Evolutionary conservation across 2,888 invertebrate genomes (phyloP).

Genomic region (Gnatocerus cornutus): DNA sequence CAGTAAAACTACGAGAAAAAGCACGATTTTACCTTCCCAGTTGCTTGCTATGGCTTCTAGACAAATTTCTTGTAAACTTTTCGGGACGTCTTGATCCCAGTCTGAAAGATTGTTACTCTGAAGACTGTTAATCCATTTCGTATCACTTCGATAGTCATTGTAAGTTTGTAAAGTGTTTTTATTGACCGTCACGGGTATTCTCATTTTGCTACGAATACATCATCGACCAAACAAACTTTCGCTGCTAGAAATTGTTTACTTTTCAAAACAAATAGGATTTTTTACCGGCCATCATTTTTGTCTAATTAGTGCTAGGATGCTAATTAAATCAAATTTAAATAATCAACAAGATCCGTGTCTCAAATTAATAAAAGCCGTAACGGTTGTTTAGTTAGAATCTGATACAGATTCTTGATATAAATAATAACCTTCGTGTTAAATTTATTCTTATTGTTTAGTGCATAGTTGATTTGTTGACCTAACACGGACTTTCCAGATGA

Average conservation of each 20-base stretch:
- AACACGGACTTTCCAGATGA: slow-evolving; percentile 49
- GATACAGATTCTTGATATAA: slow-evolving; percentile 27
- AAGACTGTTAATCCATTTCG: slow-evolving; percentile 35
- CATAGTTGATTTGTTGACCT: slow-evolving; percentile 46
- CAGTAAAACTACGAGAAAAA: background rate
- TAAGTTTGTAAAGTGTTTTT: slow-evolving; percentile 60
- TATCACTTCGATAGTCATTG: slow-evolving; percentile 47
- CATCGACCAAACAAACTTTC: slow-evolving; percentile 38
- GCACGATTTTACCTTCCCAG: slow-evolving; percentile 58
- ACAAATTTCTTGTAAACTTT: slow-evolving; percentile 59
- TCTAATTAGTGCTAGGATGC: slow-evolving; percentile 22
- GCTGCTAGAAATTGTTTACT: background rate
- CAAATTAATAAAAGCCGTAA: background rate
- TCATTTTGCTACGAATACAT: slow-evolving; percentile 52
- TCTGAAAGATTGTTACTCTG: slow-evolving; percentile 56
- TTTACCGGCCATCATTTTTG: slow-evolving; percentile 17
- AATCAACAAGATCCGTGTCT: slow-evolving; percentile 33
- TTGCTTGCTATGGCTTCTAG: slow-evolving; percentile 60
- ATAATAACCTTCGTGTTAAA: slow-evolving; percentile 32
- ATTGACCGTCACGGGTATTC: slow-evolving; percentile 59
- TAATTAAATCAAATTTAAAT: slow-evolving; percentile 29
- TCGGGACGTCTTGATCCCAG: slow-evolving; percentile 57
- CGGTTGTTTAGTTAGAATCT: slow-evolving; percentile 1
- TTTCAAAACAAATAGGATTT: slow-evolving; percentile 8
- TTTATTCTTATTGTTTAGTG: slow-evolving; percentile 38